phyloP scores from a whole-genome alignment of 2,113 vertebrate genomes.

The Ranitomeya imitator region DNA sequence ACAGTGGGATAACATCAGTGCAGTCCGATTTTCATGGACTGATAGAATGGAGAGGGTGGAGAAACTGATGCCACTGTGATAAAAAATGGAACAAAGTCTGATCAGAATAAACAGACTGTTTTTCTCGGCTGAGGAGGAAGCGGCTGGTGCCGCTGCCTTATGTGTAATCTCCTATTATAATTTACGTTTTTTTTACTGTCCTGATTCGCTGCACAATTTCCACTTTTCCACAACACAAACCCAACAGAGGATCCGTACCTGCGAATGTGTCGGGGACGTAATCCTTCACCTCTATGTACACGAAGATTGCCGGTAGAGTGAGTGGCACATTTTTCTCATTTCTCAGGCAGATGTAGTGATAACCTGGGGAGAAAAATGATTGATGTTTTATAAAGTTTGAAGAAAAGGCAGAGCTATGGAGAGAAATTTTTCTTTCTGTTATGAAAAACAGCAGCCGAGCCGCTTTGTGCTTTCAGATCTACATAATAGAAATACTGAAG shows the following conservation, averaged over 20 bases:
- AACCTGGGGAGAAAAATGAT: conserved; percentile 75
- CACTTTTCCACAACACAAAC: not conserved
- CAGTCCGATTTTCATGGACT: no score
- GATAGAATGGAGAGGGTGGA: no score
- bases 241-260: conserved; percentile 72
- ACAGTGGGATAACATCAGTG: no score
- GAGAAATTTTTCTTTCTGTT: not conserved
- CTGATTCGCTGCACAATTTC: not conserved
- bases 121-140: no score
- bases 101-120: no score
- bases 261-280: conserved; percentile 97
- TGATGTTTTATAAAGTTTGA: conserved; percentile 17
- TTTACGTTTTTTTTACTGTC: not conserved
- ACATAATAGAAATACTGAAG: not conserved
- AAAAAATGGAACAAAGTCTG: no score
- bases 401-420: not conserved
- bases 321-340: conserved; percentile 95
- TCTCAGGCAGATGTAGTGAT: conserved; percentile 90
- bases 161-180: no score
- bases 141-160: no score
- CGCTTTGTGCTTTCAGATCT: not conserved
- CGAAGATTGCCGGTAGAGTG: conserved; percentile 88
- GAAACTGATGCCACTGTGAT: no score
- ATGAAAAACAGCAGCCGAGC: not conserved
- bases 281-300: conserved; percentile 95